Conservation (phyloP, 2,113 vertebrate genomes). For the Tyrannus savana region DNA sequence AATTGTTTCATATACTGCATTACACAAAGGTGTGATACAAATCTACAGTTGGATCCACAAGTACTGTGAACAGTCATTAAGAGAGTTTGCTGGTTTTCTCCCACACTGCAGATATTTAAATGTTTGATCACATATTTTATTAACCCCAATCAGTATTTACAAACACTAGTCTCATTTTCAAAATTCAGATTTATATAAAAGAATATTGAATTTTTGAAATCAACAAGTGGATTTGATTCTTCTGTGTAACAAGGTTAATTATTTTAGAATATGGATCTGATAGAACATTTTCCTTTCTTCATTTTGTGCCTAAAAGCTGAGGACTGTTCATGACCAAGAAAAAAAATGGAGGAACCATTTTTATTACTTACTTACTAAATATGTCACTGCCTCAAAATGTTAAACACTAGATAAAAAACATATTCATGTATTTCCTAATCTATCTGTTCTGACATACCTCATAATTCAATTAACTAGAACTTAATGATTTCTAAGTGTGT, state of each 20-base stretch:
- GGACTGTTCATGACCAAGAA: not conserved
- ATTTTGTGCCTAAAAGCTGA: constrained; percentile 19
- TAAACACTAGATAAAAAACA: not conserved
- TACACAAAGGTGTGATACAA: not conserved
- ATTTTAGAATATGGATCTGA: not conserved
- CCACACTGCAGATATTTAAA: not conserved
- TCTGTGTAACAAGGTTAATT: not conserved
- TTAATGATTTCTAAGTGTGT: not conserved
- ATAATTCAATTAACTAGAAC: not conserved
- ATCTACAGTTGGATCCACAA: constrained; percentile 28
- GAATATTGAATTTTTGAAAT: constrained; percentile 44
- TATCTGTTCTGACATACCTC: not conserved
- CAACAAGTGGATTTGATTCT: not conserved
- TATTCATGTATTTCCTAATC: not conserved
- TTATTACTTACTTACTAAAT: not conserved
- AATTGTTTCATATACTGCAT: not conserved
- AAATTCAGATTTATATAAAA: constrained; percentile 40
- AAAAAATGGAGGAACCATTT: not conserved
- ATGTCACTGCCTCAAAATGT: not conserved
- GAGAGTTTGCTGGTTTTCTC: not conserved
- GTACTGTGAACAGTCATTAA: not conserved
- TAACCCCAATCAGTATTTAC: constrained; percentile 29
- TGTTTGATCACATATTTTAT: constrained; percentile 17
- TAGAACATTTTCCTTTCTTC: constrained; percentile 15
- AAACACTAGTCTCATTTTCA: not conserved